A percentile compares a stretch with the other conserved stretches of the same genome.
Conservation (phyloP, 2,888 invertebrate genomes). For the Seira musarum region DNA sequence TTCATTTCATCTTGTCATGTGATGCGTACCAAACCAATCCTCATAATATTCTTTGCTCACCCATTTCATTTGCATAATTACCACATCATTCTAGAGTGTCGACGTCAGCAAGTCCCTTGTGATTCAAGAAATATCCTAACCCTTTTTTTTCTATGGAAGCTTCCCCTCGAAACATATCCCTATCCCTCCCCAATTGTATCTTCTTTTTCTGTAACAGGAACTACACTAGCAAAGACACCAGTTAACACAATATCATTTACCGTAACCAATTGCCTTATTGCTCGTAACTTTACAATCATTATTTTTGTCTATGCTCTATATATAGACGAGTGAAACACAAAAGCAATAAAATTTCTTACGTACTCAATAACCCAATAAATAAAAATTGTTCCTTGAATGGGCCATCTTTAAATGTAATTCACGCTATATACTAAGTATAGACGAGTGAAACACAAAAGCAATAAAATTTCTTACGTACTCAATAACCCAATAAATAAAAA, state of each 20-base stretch:
- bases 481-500: background rate
- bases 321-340: too few species aligned
- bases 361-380: too few species aligned
- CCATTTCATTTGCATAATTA: constrained; percentile 46
- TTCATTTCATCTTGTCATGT: background rate
- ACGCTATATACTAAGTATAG: too few species aligned
- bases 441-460: background rate
- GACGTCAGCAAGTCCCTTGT: background rate
- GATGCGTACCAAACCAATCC: background rate
- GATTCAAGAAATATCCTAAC: background rate
- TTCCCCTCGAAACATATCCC: too few species aligned
- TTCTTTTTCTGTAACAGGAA: background rate
- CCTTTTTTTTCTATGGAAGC: background rate
- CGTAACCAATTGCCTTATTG: constrained; percentile 31
- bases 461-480: background rate
- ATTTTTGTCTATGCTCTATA: background rate
- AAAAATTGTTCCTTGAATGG: too few species aligned
- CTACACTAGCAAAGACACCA: background rate
- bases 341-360: too few species aligned
- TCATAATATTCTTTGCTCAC: constrained; percentile 26
- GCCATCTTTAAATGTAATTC: too few species aligned
- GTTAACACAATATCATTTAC: background rate
- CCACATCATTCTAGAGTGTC: constrained; percentile 28
- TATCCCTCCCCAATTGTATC: background rate
- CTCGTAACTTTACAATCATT: background rate